Evolutionary conservation across 1,140 invertebrate genomes (phyloP).

Genomic region (Andricus grossulariae): DNA sequence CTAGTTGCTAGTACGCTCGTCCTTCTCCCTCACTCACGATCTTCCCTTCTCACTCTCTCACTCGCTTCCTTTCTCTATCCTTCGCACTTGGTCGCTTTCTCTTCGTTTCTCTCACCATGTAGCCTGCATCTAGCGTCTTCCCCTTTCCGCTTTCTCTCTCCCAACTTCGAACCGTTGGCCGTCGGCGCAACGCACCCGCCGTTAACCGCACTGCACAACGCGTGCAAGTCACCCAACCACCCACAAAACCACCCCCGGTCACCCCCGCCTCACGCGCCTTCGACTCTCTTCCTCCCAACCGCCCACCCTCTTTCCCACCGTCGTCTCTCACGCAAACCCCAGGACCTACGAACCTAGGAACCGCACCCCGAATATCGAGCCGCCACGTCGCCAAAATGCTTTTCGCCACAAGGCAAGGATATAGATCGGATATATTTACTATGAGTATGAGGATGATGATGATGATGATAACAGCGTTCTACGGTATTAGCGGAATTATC

Average conservation of each 20-base stretch:
- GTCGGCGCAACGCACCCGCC: slow-evolving; percentile 72
- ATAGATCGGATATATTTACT: no score
- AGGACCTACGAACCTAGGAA: slow-evolving; percentile 69
- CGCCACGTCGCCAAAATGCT: slow-evolving; percentile 60
- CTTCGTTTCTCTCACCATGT: slow-evolving; percentile 33
- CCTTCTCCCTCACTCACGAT: slow-evolving; percentile 34
- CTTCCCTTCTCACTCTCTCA: slow-evolving; percentile 43
- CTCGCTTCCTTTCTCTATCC: slow-evolving; percentile 18
- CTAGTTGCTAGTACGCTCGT: not conserved
- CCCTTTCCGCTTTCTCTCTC: slow-evolving; percentile 28
- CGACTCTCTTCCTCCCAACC: slow-evolving; percentile 48
- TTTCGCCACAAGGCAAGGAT: slow-evolving; percentile 39
- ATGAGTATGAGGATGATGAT: no score
- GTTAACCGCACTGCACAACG: slow-evolving; percentile 72
- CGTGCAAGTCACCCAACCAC: slow-evolving; percentile 58
- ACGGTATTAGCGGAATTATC: no score
- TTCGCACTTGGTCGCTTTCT: slow-evolving; percentile 12
- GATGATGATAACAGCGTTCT: no score
- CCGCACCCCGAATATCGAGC: slow-evolving; percentile 74
- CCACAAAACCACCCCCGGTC: slow-evolving; percentile 40
- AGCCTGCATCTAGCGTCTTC: slow-evolving; percentile 39
- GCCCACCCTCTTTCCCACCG: slow-evolving; percentile 51
- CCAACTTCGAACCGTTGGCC: slow-evolving; percentile 65
- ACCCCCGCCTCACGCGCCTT: slow-evolving; percentile 44
- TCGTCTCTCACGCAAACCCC: slow-evolving; percentile 66